Base-by-base conservation (phyloP, 2,797 vertebrate species). In the Channa striata region DNA sequence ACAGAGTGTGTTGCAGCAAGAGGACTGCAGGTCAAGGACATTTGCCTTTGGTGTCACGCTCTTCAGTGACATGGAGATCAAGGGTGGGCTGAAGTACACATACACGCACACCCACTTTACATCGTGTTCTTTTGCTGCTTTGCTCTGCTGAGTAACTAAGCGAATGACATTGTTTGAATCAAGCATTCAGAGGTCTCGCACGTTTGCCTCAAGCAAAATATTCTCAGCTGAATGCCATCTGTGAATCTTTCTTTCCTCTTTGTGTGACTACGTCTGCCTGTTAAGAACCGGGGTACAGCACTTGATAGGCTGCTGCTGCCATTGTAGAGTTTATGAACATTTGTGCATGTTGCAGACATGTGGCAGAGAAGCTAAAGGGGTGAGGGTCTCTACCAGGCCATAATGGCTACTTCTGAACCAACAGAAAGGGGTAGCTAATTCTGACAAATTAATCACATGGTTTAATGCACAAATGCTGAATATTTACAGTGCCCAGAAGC, bases 161-260 rank as follows among this genome's bases (percentile, higher is more conserved):
- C 78, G 82, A 77, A 82, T 84, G 68, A 67, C 77, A 70, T 83
- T 77, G 53, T 86, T 77, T 71, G 67, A 81, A 77, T 79, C 53
- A 40, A 68, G 68, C 68, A 49, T 46, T 57, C 75, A 74, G 74
- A 85, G 73, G 78, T 82, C 80, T 82, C 75, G 39, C 73, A 76
- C 64, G 30, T 59, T 73, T 54, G 72, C 88, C 83, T 53, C 3
- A 6, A 85, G 88, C 77, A 42, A 71, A 78, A 80, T 59, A 71
- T 74, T 72, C 73, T 85, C 53, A n/a, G 43, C 65, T 59, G 69
- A 80, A 86, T 68, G 78, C 82, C 86, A 88, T 87, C 87, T 87
- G 84, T 63, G 68, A 72, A 77, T 68, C 39, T 37, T 66, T 54
- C 50, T 63, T 39, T 13, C 43, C 44, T 62, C 47, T 76, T 61